Conservation (phyloP, 2,797 vertebrate genomes). For the Lindbergichthys nudifrons region DNA sequence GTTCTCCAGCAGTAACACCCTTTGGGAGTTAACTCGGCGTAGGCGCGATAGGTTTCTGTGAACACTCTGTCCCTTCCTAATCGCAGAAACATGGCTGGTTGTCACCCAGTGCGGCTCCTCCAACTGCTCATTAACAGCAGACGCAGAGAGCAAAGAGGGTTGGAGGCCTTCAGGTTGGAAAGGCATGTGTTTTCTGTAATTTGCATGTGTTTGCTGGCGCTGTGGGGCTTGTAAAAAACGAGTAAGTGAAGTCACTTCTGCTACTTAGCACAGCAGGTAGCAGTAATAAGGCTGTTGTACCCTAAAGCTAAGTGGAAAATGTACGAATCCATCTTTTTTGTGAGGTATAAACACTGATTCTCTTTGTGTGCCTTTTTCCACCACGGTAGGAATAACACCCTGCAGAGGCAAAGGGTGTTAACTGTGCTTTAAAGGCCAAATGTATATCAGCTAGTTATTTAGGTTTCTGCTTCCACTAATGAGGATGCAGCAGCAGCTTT, state of each 20-base stretch:
- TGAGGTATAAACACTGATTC: conserved; percentile 42
- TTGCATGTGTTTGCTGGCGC: conserved; percentile 30
- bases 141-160: conserved; percentile 51
- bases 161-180: conserved; percentile 29
- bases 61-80: not conserved
- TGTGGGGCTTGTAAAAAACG: conserved; percentile 49
- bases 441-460: conserved; percentile 15
- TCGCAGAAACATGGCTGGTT: conserved; percentile 24
- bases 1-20: conserved; percentile 28
- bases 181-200: conserved; percentile 50
- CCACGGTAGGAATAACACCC: conserved; percentile 47
- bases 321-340: conserved; percentile 14
- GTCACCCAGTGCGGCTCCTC: conserved; percentile 27
- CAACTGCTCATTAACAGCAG: conserved; percentile 68
- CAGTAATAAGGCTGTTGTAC: conserved; percentile 42
- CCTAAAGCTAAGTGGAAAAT: conserved; percentile 54
- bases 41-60: conserved; percentile 17
- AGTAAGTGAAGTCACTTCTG: conserved; percentile 48
- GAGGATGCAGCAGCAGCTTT: conserved; percentile 15
- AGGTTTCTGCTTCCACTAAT: not conserved
- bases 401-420: conserved; percentile 27
- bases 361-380: conserved; percentile 33
- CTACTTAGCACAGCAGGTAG: conserved; percentile 68
- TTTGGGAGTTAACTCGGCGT: conserved; percentile 20
- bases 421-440: conserved; percentile 25